Conservation (phyloP, 2,797 vertebrate genomes). For the Martes flavigula region DNA sequence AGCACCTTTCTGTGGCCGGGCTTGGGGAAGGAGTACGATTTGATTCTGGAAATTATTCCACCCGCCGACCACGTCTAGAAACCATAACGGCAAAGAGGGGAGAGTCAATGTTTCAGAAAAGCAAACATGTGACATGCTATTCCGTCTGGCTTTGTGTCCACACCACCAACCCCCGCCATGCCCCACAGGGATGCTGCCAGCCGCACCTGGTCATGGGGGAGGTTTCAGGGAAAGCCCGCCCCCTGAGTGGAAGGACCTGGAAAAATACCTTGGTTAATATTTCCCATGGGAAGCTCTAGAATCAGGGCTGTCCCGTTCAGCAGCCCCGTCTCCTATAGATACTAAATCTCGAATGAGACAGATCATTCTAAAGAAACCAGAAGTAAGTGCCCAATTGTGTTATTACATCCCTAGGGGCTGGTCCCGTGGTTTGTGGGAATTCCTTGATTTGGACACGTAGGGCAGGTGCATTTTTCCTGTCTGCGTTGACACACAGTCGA, state of each 20-base stretch:
- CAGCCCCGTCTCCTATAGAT: not conserved
- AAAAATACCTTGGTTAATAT: not conserved
- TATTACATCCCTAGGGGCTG: not conserved
- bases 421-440: not conserved
- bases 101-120: conserved; percentile 79
- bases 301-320: not conserved
- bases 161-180: not conserved
- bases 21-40: conserved; percentile 90
- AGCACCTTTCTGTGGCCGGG: conserved; percentile 93
- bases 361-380: not conserved
- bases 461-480: not conserved
- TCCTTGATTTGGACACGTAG: not conserved
- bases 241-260: not conserved
- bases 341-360: not conserved
- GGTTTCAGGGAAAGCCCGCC: not conserved
- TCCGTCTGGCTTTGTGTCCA: not conserved
- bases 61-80: conserved; percentile 90
- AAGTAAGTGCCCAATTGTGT: not conserved
- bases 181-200: fast-evolving
- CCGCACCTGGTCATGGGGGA: too few relatives aligned
- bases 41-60: conserved; percentile 92
- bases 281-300: not conserved
- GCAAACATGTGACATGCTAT: not conserved
- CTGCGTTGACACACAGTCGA: not conserved
- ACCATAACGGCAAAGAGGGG: conserved; percentile 90